phyloP scores from a whole-genome alignment of 2,797 vertebrate species.

The Distichodus sexfasciatus region DNA sequence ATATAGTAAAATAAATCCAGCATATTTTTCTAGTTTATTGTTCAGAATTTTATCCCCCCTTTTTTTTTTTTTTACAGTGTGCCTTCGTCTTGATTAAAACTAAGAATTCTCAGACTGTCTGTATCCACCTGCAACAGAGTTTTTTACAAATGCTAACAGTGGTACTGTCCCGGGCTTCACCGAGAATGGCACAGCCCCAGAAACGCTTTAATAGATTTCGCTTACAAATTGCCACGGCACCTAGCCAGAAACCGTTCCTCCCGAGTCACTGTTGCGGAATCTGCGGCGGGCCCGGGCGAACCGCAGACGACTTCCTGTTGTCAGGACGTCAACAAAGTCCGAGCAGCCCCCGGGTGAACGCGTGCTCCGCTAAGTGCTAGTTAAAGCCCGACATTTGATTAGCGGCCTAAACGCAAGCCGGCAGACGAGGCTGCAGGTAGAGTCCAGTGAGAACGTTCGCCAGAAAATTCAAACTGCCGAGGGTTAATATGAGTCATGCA shows the following conservation, averaged over 20 bases:
- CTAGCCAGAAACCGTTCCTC: conserved; percentile 9
- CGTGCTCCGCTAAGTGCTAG: not conserved
- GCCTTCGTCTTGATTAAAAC: not conserved
- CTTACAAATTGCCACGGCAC: not conserved
- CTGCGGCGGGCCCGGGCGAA: not conserved
- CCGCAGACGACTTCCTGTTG: not conserved
- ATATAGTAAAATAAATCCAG: too few relatives aligned
- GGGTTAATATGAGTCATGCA: not conserved
- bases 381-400: not conserved
- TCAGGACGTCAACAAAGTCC: not conserved
- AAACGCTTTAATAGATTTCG: not conserved
- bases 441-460: conserved; percentile 46
- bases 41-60: too few relatives aligned
- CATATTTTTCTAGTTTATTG: too few relatives aligned
- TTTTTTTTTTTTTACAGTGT: too few relatives aligned
- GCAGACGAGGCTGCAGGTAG: conserved; percentile 3
- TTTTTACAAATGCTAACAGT: not conserved
- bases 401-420: not conserved
- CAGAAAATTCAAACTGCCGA: conserved; percentile 9
- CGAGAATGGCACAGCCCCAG: conserved; percentile 14
- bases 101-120: too few relatives aligned
- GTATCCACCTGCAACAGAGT: conserved; percentile 9
- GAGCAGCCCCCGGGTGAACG: not conserved
- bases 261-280: not conserved
- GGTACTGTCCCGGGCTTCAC: not conserved